Percentiles rank a stretch among this genome's conserved stretches.
Evolutionary conservation across 2,113 vertebrate species (phyloP).

Genomic region (Phoxinus phoxinus): DNA sequence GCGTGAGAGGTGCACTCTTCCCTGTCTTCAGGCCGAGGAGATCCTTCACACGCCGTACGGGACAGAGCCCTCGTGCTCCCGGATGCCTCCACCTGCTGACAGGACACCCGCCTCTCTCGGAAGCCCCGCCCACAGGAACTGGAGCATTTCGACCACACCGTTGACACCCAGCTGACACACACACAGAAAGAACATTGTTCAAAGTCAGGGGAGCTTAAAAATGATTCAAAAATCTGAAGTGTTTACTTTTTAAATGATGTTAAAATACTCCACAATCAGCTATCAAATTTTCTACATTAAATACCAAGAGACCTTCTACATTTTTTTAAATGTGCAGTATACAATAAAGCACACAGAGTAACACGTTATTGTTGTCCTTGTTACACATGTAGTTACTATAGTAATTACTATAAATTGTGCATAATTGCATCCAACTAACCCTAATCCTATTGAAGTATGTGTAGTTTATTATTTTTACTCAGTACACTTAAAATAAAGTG

Average conservation of each 20-base stretch:
- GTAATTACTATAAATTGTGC: no score
- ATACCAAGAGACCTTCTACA: background rate
- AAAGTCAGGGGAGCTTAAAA: background rate
- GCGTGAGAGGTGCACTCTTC: conserved; percentile 69
- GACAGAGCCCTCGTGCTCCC: conserved; percentile 64
- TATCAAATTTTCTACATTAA: background rate
- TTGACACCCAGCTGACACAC: conserved; percentile 77
- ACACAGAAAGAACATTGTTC: background rate
- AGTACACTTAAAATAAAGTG: background rate
- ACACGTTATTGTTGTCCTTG: no score
- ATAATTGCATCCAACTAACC: no score
- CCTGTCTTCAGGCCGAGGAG: conserved; percentile 65
- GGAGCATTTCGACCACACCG: conserved; percentile 83
- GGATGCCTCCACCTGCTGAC: conserved; percentile 69
- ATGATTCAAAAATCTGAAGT: background rate
- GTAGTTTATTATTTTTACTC: no score
- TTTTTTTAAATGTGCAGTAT: background rate
- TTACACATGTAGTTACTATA: no score
- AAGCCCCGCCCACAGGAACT: conserved; percentile 79
- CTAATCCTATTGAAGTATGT: no score
- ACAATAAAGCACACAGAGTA: background rate
- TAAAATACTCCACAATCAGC: background rate
- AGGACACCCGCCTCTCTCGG: conserved; percentile 75
- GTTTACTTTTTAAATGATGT: background rate
- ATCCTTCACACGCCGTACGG: conserved; percentile 58